Percentiles rank a stretch among this genome's conserved stretches.
phyloP scores from a whole-genome alignment of 2,797 vertebrate species.

The Tapera naevia region DNA sequence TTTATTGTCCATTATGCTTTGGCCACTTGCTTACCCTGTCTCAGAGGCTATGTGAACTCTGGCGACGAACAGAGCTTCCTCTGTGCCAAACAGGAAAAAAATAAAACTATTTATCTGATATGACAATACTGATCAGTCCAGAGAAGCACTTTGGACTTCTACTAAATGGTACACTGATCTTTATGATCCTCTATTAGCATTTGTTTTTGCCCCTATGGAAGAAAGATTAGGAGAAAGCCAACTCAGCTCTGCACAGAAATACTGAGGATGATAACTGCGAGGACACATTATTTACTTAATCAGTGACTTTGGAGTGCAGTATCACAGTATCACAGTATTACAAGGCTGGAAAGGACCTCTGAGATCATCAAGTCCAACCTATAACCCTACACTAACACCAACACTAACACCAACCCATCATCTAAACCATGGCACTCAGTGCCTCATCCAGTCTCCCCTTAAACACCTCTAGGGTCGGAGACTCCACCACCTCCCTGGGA shows the following conservation, averaged over 20 bases:
- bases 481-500: too few species aligned
- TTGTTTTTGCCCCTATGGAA: background rate
- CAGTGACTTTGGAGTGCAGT: background rate
- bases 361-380: too few species aligned
- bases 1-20: background rate
- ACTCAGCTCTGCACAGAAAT: background rate
- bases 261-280: background rate
- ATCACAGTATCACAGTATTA: too few species aligned
- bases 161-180: background rate
- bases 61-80: background rate
- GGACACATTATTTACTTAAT: background rate
- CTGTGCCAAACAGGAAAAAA: conserved; percentile 11
- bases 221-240: conserved; percentile 7
- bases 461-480: too few species aligned
- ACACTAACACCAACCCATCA: too few species aligned
- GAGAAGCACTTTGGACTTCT: conserved; percentile 33
- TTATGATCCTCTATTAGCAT: conserved; percentile 29
- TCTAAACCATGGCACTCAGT: too few species aligned
- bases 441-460: too few species aligned
- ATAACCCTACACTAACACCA: too few species aligned
- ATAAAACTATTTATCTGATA: background rate
- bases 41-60: background rate
- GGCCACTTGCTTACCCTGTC: background rate
- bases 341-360: too few species aligned
- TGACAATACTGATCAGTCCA: background rate